Evolutionary conservation across 2,797 vertebrate genomes (phyloP).

Genomic region (Scolopax bukidnonensis): DNA sequence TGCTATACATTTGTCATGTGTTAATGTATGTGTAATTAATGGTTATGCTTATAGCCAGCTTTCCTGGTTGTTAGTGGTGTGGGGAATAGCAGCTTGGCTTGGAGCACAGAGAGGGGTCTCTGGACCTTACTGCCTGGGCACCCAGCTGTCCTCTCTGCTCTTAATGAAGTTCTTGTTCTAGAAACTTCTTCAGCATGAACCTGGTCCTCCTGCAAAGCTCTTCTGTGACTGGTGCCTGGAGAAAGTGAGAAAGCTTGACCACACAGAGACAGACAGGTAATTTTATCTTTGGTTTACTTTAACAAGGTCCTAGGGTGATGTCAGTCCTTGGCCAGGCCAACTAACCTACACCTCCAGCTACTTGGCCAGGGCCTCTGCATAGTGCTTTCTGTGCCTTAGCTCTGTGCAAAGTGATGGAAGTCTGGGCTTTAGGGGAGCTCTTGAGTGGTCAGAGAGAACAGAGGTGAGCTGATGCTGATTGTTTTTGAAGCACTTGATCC

Average conservation of each 20-base stretch:
- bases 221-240: neutral
- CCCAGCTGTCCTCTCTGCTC: neutral
- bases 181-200: neutral
- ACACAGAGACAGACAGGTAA: neutral
- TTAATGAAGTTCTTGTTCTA: neutral
- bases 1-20: too few species aligned
- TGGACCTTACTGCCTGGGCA: neutral
- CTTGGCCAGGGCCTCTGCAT: neutral
- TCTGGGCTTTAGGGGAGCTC: neutral
- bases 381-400: neutral
- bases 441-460: neutral
- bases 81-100: neutral
- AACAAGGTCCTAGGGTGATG: neutral
- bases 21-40: accelerated
- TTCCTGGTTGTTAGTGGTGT: neutral
- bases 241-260: neutral
- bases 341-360: neutral
- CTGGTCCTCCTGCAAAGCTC: neutral
- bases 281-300: neutral
- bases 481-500: neutral
- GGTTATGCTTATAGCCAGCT: neutral
- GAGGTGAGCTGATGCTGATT: neutral
- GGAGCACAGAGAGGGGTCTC: neutral
- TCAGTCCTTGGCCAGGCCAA: neutral
- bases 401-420: neutral